Evolutionary conservation across 2,113 vertebrate species (phyloP).

Genomic region (Marcusenius ussheri): DNA sequence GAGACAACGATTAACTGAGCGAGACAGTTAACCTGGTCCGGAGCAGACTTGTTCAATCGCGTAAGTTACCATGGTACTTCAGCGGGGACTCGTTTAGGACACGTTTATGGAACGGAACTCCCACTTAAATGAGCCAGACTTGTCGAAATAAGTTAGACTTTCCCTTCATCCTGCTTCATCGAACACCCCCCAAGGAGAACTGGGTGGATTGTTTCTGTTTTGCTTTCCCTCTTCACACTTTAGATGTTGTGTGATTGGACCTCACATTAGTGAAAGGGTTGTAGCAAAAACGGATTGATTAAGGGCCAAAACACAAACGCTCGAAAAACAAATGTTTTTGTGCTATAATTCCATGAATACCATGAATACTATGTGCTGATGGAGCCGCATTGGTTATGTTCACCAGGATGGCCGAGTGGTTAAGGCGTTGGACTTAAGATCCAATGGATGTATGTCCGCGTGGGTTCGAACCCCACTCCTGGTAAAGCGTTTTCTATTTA

Average conservation of each 20-base stretch:
- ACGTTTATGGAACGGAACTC: no score
- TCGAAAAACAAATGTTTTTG: background rate
- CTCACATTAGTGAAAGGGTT: background rate
- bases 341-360: background rate
- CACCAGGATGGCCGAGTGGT: conserved; percentile 61
- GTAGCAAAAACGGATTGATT: background rate
- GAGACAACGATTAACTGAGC: no score
- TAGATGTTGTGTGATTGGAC: background rate
- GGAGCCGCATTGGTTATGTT: background rate
- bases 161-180: no score
- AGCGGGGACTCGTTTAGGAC: no score
- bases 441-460: conserved; percentile 55
- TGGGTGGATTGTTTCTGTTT: background rate
- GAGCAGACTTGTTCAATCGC: no score
- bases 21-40: no score
- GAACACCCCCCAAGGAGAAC: no score
- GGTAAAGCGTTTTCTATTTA: conserved; percentile 30
- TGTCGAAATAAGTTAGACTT: no score
- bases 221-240: background rate
- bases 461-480: conserved; percentile 68
- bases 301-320: background rate
- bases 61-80: no score
- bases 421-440: conserved; percentile 62
- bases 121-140: no score
- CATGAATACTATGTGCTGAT: background rate